Evolutionary conservation across 2,113 vertebrate species (phyloP), one percentile per base, ranked within the genome.

Genomic region (Clarias magur): DNA sequence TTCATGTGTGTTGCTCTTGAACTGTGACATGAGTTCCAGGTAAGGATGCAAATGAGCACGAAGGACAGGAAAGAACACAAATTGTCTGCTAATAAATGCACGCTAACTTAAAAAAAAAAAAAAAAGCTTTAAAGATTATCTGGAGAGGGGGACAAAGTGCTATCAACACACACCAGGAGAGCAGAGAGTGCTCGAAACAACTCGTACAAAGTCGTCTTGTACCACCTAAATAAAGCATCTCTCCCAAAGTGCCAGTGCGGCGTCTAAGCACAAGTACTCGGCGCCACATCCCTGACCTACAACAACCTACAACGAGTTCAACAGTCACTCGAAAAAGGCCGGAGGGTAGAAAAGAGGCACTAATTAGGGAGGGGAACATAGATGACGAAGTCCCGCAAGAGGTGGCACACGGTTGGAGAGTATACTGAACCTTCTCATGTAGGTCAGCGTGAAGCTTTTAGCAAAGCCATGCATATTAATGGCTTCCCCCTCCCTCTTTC

Each of bases 391-490:
- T 93, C 91, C 92, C 92, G 86, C 90, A 89, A 93, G 93, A 90
- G 90, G 84, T 90, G 68, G 89, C 91, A 91, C 91, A 93, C 92
- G 90, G 92, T 92, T 83, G 88, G 91, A 93, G 93, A 91, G 94
- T 92, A 92, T 93, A 90, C 91, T 92, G 92, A 93, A 93, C 94
- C 94, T 93, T 91, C 92, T 93, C 93, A 93, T 95, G 93, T 93
- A 95, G 94, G 94, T 95, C 94, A 95, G 88, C 92, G 83, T 91
- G 88, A 91, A 90, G 92, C 93, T 93, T 93, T 95, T 94, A 94
- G 93, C 92, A 90, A 89, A 90, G 92, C 87, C 90, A 93, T 94
- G 93, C 93, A 94, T 95, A 94, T 94, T 95, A 93, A 94, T 94
- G 92, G 30, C 4, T 60, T 30, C 90, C 76, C 82, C 12, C 27